These are phyloP conservation scores for Alcedo atthis DNA, from an alignment of 2,797 vertebrate genomes.

Conservation along the genomic window DNA sequence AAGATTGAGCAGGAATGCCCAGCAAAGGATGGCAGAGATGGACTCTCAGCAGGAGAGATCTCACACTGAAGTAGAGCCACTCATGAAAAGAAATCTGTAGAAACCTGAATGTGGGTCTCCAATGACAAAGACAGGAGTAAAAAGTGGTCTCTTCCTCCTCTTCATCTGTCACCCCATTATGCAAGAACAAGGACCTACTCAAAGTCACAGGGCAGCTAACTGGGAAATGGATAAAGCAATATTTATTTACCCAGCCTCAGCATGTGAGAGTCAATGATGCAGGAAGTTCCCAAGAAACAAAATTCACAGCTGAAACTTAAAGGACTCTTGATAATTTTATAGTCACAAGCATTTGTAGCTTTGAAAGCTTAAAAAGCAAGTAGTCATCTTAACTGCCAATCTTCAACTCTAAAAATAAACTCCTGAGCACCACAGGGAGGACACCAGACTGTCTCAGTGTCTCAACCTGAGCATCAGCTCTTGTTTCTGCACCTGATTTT, in stretches of 20 bases:
- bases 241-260: slow-evolving; percentile 42
- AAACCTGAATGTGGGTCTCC: background rate
- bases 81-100: background rate
- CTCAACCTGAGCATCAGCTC: background rate
- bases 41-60: background rate
- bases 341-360: background rate
- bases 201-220: slow-evolving; percentile 31
- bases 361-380: background rate
- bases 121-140: slow-evolving; percentile 11
- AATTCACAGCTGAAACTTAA: background rate
- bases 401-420: background rate
- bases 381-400: background rate
- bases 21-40: background rate
- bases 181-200: slow-evolving; percentile 28
- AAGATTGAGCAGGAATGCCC: background rate
- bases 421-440: background rate
- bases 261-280: background rate
- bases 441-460: background rate
- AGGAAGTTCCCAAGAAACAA: slow-evolving; percentile 31
- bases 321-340: background rate
- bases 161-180: background rate
- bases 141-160: background rate
- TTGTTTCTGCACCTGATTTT: background rate
- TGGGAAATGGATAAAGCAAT: slow-evolving; percentile 36
- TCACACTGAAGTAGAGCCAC: background rate